Base-by-base conservation (phyloP, 2,888 invertebrate species). In the Acleris laterana region DNA sequence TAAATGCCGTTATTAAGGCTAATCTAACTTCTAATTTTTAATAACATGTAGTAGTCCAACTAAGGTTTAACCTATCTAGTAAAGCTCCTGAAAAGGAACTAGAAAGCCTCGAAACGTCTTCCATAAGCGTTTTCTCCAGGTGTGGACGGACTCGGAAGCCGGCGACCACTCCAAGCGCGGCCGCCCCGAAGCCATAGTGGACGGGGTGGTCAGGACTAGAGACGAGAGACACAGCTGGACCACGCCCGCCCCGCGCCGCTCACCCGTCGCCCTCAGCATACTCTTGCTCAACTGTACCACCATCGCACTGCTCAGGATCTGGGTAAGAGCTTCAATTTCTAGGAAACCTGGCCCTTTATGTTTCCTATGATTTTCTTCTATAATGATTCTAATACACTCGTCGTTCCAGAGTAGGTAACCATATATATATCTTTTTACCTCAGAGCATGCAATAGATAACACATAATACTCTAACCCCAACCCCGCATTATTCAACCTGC, bases 201-300 rank as follows among this genome's bases (percentile, higher is more conserved):
- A 96, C 77, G 96, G 96, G 0, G 93, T 95, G 5, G 95, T 96
- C 77, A 89, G 96, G 50, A 96, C 97, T 0, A 93, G 95, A 63
- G 96, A 97, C 80, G 97, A 97, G 83, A 93, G 95, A 48, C 96
- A 97, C 86, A 93, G 96, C 74, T 97, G 97, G 97, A 89, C 95
- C 20, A 93, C 95, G 22, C 95, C 96, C 3, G 95, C 94, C 74
- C 94, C 94, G 3, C 78, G 85, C 3, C 94, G 94, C n/a, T 85
- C 87, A 5, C 94, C 95, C 58, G 94, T 96, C 76, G 93, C 93
- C 3, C 89, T 97, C 69, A 92, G 93, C 64, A 82, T 96, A 42
- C 84, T 94, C 42, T 94, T 97, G 73, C 88, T 90, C 17, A 84
- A 91, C 58, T 81, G 83, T n/a, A 84, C 93, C 59, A 89, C 86